phyloP scores from a whole-genome alignment of 2,113 vertebrate genomes.

The Callipepla squamata region DNA sequence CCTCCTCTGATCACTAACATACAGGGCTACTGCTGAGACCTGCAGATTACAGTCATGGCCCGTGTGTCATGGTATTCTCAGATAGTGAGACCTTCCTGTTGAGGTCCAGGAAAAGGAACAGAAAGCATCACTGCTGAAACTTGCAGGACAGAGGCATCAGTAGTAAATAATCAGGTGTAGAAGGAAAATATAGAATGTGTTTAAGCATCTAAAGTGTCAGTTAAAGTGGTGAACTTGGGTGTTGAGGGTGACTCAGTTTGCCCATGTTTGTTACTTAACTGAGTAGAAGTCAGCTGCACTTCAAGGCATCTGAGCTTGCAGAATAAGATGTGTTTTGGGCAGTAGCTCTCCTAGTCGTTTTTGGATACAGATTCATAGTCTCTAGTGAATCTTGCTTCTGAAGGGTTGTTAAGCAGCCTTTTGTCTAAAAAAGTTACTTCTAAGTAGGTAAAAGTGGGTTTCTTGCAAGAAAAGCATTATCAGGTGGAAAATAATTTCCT shows the following conservation, averaged over 20 bases:
- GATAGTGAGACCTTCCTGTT: slow-evolving; percentile 2
- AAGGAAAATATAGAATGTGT: not conserved
- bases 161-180: not conserved
- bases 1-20: not conserved
- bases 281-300: not conserved
- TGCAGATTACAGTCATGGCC: not conserved
- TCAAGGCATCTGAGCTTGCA: not conserved
- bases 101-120: not conserved
- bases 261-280: not conserved
- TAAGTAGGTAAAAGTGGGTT: not conserved
- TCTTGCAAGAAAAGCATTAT: not conserved
- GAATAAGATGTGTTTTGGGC: not conserved
- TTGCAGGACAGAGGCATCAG: not conserved
- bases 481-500: accelerated
- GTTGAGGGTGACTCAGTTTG: not conserved
- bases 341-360: not conserved
- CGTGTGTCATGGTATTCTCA: not conserved
- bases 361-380: not conserved
- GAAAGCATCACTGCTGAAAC: not conserved
- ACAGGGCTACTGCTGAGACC: not conserved
- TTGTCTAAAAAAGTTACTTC: not conserved
- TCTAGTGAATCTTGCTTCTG: not conserved
- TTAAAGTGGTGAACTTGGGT: not conserved
- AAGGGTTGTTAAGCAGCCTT: not conserved
- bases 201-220: not conserved